Conservation (phyloP, 2,113 vertebrate genomes). For the Smithornis capensis region DNA sequence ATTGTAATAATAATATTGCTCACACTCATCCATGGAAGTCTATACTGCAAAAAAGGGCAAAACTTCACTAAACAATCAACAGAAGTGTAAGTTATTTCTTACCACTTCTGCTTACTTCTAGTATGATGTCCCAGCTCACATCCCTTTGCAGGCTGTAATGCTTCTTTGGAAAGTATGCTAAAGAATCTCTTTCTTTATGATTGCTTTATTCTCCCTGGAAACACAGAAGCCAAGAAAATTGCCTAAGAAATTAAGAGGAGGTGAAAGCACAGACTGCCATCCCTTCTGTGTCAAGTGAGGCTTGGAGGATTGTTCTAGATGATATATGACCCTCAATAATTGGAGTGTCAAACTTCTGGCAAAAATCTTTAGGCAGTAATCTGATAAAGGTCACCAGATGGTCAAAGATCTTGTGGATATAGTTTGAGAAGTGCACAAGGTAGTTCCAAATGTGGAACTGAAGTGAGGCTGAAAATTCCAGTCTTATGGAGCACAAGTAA, state of each 20-base stretch:
- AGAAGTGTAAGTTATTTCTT: background rate
- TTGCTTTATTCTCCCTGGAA: background rate
- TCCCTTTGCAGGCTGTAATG: background rate
- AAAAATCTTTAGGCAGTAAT: constrained; percentile 47
- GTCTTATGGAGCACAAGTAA: background rate
- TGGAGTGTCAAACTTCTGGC: constrained; percentile 44
- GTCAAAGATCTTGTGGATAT: background rate
- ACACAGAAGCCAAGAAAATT: background rate
- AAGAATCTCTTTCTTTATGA: background rate
- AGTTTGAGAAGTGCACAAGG: background rate
- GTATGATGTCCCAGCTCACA: background rate
- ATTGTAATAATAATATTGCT: background rate
- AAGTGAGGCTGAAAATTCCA: background rate
- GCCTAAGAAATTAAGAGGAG: background rate
- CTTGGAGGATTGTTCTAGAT: constrained; percentile 35
- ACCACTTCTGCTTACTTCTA: background rate
- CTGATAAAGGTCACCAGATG: constrained; percentile 64
- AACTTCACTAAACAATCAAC: background rate
- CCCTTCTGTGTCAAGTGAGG: background rate
- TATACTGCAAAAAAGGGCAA: background rate
- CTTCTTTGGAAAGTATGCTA: background rate
- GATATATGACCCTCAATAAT: constrained; percentile 42
- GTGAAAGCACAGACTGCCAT: background rate
- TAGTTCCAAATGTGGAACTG: constrained; percentile 9
- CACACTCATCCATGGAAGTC: background rate